Evolutionary conservation across 2,888 invertebrate species (phyloP), one percentile per base, ranked within the genome.

Genomic region (Lithophane ornitopus): DNA sequence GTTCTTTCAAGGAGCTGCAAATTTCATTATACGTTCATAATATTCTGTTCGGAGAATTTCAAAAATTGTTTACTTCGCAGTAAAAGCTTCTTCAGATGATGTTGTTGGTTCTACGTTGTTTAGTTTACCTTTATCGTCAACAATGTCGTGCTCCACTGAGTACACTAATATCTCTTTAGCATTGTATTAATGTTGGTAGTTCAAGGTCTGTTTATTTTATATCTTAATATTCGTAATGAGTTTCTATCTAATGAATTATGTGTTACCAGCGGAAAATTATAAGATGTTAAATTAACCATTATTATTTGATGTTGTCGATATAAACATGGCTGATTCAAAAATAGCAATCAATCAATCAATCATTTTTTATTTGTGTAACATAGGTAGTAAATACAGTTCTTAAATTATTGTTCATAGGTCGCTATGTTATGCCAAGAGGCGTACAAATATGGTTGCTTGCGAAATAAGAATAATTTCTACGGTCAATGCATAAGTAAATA

Each of bases 81-180:
- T 58, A 34, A 56, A 22, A 46, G 69, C 54, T 54, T 22, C 22
- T 49, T 63, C 52, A 61, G 39, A 75, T 34, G 28, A 63, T 56
- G 56, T 59, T 72, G 67, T 69, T 80, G 49, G 61, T 26, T 75
- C 3, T 46, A n/a, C 22, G 39, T 61, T 84, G 68, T 74, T 83
- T 84, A 34, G 44, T 49, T 63, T 63, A n/a, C 39, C 41, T 59
- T 54, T 58, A 52, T 68, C 34, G 69, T 65, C 41, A 68, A 78
- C 63, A 49, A 66, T 73, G n/a, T 68, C 26, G 44, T 68, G 80
- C 59, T 73, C 72, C 58, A 26, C 66, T 68, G 73, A 67, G 26
- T 83, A 52, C 49, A 73, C 59, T 73, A 69, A 83, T 83, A 79
- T 66, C 41, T 59, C 19, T 72, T 63, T n/a, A 62, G 39, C 46